phyloP scores from a whole-genome alignment of 1,140 invertebrate species.

The Drosophila gunungcola region DNA sequence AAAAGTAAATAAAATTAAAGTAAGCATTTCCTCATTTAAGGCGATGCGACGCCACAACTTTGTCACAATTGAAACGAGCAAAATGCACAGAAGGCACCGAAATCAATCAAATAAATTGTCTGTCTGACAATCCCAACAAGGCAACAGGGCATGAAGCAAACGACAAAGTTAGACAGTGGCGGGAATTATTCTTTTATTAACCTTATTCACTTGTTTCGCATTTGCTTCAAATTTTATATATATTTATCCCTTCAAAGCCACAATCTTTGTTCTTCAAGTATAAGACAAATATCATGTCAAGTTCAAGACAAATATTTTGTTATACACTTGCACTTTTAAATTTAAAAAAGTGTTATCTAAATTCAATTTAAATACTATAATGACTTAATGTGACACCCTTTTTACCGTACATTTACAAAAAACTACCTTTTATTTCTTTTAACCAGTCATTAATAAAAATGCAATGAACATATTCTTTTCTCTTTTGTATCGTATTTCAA shows the following conservation, averaged over 20 bases:
- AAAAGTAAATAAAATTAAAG: constrained; percentile 69
- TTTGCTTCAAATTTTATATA: background rate
- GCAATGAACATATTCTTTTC: background rate
- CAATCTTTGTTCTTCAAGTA: constrained; percentile 6
- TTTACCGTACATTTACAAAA: too few relatives aligned
- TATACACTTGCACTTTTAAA: too few relatives aligned
- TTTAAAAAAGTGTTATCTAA: too few relatives aligned
- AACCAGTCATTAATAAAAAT: background rate
- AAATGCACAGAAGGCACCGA: constrained; percentile 43
- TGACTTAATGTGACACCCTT: too few relatives aligned
- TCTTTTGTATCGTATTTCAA: constrained; percentile 23
- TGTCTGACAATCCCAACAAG: constrained; percentile 10
- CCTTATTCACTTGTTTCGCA: constrained; percentile 11
- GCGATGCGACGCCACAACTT: constrained; percentile 30
- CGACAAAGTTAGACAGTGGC: constrained; percentile 18
- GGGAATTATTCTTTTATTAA: constrained; percentile 27
- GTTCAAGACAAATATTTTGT: too few relatives aligned
- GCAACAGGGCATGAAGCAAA: constrained; percentile 1
- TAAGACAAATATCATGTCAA: too few relatives aligned
- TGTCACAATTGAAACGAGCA: constrained; percentile 54
- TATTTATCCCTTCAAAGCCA: constrained; percentile 6
- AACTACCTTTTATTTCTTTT: background rate
- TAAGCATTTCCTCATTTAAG: constrained; percentile 76
- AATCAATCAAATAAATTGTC: constrained; percentile 64
- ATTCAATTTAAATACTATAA: too few relatives aligned